Percentiles rank a stretch among this genome's conserved stretches.
Evolutionary conservation across 2,888 invertebrate genomes (phyloP).

Genomic region (Drosophila infuscata): DNA sequence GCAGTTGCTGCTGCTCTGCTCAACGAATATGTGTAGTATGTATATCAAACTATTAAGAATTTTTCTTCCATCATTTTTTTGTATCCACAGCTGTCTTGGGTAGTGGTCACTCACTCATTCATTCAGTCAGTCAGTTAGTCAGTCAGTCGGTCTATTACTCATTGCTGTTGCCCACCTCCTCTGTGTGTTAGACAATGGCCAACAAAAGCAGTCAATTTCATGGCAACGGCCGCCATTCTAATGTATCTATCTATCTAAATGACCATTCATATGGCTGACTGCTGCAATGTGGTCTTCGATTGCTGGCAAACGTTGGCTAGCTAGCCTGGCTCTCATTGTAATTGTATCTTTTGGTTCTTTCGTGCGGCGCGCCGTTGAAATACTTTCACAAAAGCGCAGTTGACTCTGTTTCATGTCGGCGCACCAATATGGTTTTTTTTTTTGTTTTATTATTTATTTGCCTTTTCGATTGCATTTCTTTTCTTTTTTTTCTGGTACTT

Average conservation of each 20-base stretch:
- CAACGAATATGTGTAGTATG: slow-evolving; percentile 24
- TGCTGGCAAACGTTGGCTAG: slow-evolving; percentile 3
- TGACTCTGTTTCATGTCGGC: slow-evolving; percentile 59
- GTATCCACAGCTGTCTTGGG: slow-evolving; percentile 16
- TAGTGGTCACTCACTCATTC: background rate
- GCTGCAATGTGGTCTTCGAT: slow-evolving; percentile 52
- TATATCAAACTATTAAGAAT: slow-evolving; percentile 64
- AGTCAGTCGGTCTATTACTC: slow-evolving; percentile 7
- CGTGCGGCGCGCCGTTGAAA: slow-evolving; percentile 51
- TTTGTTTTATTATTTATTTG: slow-evolving; percentile 17
- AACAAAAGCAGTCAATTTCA: slow-evolving; percentile 78
- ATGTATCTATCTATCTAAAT: slow-evolving; percentile 59
- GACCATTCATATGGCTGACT: slow-evolving; percentile 47
- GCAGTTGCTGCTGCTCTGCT: slow-evolving; percentile 22
- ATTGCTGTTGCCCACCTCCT: slow-evolving; percentile 5
- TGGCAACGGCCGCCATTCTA: slow-evolving; percentile 69
- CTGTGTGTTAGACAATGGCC: slow-evolving; percentile 52
- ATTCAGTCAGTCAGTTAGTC: background rate
- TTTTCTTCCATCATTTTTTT: slow-evolving; percentile 32
- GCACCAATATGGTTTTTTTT: slow-evolving; percentile 56
- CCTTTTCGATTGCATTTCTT: slow-evolving; percentile 34
- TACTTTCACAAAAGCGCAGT: slow-evolving; percentile 74
- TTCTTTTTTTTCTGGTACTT: slow-evolving; percentile 15
- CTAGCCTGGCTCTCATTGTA: slow-evolving; percentile 41
- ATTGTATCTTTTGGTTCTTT: slow-evolving; percentile 71